Percentiles rank a stretch among this genome's conserved stretches.
Evolutionary conservation across 2,888 invertebrate species (phyloP).

Genomic region (Meganola albula): DNA sequence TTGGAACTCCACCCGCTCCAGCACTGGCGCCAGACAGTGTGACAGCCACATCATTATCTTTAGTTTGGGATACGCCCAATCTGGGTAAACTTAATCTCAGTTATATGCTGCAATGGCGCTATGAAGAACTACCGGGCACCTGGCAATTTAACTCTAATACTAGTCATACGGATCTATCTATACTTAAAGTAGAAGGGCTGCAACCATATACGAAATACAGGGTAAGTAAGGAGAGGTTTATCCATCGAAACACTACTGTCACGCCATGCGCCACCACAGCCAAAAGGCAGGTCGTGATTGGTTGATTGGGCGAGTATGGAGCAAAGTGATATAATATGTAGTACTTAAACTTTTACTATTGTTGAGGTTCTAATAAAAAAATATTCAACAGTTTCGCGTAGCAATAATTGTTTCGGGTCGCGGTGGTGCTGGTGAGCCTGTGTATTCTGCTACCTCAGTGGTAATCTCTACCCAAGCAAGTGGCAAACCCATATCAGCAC

Average conservation of each 20-base stretch:
- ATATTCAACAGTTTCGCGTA: slow-evolving; percentile 88
- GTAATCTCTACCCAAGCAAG: slow-evolving; percentile 85
- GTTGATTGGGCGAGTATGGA: too few relatives aligned
- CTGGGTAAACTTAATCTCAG: slow-evolving; percentile 75
- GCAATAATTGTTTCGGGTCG: slow-evolving; percentile 86
- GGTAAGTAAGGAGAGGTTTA: too few relatives aligned
- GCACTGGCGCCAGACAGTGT: slow-evolving; percentile 87
- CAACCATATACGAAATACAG: slow-evolving; percentile 93
- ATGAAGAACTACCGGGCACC: slow-evolving; percentile 81
- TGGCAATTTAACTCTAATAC: slow-evolving; percentile 91
- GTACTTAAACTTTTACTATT: too few relatives aligned
- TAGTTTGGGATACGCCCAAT: slow-evolving; percentile 85
- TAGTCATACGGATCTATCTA: slow-evolving; percentile 81
- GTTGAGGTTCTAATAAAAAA: too few relatives aligned
- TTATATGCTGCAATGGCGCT: slow-evolving; percentile 86
- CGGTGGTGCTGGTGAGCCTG: slow-evolving; percentile 81
- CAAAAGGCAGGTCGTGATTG: too few relatives aligned
- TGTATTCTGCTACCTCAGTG: slow-evolving; percentile 85
- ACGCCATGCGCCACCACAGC: too few relatives aligned
- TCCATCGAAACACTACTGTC: too few relatives aligned
- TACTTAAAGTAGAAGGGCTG: slow-evolving; percentile 85
- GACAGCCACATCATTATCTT: slow-evolving; percentile 86
- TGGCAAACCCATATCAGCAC: slow-evolving; percentile 86
- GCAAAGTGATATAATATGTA: too few relatives aligned
- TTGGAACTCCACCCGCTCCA: slow-evolving; percentile 85